Base-by-base conservation (phyloP, 2,113 vertebrate genomes). In the Trogon surrucura region DNA sequence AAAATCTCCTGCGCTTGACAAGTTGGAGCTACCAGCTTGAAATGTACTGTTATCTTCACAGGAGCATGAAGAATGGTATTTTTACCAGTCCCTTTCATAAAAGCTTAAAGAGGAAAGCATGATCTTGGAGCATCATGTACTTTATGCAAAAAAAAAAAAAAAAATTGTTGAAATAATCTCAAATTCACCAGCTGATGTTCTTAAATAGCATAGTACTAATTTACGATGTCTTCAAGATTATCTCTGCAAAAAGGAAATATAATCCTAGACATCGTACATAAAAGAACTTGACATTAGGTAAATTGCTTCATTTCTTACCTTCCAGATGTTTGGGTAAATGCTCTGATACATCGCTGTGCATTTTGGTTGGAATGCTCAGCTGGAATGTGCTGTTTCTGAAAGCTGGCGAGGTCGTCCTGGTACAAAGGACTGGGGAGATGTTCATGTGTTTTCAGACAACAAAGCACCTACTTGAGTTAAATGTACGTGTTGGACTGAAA, bases 381-480 rank as follows among this genome's bases (percentile, higher is more conserved):
- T 84, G 89, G 60, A 95, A 79, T 34, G 10, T 81, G 61, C 65
- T 81, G 72, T 94, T 93, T 81, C 32, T 84, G 78, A 95, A 87
- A 89, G 93, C 83, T 88, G 81, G 22, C 9, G 0, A 89, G 89
- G 61, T 96, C 70, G 45, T 93, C 80, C 70, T 67, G 44, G 91
- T 93, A 72, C 56, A 85, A 38, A 78, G 77, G 80, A 84, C 74
- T 84, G 87, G 26, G 74, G 54, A 73, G 48, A 72, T 2, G 1
- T 62, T 80, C 29, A 2, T 79, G 45, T 89, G 77, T 81, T 93
- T 92, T 91, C 72, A 81, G 84, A 71, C 69, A 91, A 57, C 69
- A 91, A 18, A 88, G 77, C 86, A 95, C 84, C 91, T 95, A 86
- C 61, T 79, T 71, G 34, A 87, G 61, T 87, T 88, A 82, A 82